Percentiles rank a stretch among this genome's conserved stretches.
Evolutionary conservation across 2,797 vertebrate species (phyloP).

Genomic region (Helicolenus hilgendorfi): DNA sequence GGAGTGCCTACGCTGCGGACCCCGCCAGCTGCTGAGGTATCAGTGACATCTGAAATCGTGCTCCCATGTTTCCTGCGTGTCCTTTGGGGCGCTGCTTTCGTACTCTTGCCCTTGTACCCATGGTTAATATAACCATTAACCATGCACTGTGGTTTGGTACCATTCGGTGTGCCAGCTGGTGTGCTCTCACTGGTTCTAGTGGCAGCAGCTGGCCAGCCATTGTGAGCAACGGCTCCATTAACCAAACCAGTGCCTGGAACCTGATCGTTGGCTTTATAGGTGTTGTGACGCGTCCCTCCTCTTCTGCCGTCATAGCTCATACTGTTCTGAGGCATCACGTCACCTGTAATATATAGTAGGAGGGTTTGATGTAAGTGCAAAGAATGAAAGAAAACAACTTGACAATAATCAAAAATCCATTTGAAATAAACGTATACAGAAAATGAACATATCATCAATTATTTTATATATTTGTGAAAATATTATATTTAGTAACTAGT

Average conservation of each 20-base stretch:
- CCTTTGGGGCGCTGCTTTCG: not conserved
- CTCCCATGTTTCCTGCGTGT: not conserved
- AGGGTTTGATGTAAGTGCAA: not conserved
- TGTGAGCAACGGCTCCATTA: constrained; percentile 10
- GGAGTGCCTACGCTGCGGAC: not conserved
- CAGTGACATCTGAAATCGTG: not conserved
- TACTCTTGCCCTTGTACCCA: not conserved
- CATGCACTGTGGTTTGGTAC: not conserved
- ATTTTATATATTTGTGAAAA: not conserved
- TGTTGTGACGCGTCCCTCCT: not conserved
- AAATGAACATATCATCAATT: not conserved
- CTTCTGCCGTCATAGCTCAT: constrained; percentile 1
- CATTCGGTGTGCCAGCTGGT: not conserved
- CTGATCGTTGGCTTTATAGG: constrained; percentile 30
- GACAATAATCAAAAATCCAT: not conserved
- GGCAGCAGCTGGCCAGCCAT: not conserved
- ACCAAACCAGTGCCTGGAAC: constrained; percentile 13
- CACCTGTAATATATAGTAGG: constrained; percentile 26
- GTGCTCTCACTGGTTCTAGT: not conserved
- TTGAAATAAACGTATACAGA: not conserved
- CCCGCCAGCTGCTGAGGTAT: not conserved
- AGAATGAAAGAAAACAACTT: not conserved
- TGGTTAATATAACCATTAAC: constrained; percentile 47
- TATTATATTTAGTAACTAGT: not conserved
- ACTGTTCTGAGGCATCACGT: constrained; percentile 50